Conservation (phyloP, 2,113 vertebrate species). For the Odontesthes bonariensis region DNA sequence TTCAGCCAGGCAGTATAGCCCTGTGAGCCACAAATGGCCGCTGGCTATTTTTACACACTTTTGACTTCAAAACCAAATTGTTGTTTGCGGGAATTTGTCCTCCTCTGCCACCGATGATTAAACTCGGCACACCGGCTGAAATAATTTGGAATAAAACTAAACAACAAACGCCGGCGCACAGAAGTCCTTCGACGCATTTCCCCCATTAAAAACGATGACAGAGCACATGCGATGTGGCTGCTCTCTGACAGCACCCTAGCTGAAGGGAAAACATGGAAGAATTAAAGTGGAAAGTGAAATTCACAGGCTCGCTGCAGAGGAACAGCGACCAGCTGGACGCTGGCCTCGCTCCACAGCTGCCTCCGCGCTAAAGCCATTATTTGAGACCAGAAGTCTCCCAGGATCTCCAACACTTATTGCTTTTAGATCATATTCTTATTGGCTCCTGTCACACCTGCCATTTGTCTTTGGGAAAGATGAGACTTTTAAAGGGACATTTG, state of each 20-base stretch:
- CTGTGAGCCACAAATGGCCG: slow-evolving; percentile 62
- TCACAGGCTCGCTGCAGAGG: slow-evolving; percentile 19
- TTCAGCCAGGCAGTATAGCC: slow-evolving; percentile 57
- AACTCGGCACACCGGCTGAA: slow-evolving; percentile 26
- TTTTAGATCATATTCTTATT: slow-evolving; percentile 89
- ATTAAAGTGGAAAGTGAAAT: slow-evolving; percentile 40
- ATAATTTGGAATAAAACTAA: slow-evolving; percentile 39
- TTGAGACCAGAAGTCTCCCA: slow-evolving; percentile 62
- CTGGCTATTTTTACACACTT: slow-evolving; percentile 68
- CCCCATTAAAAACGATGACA: slow-evolving; percentile 14
- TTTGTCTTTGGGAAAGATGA: slow-evolving; percentile 85
- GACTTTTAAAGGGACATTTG: slow-evolving; percentile 72
- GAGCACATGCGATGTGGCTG: slow-evolving; percentile 33
- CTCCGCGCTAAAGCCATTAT: slow-evolving; percentile 66
- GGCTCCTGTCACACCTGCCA: slow-evolving; percentile 86
- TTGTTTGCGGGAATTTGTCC: slow-evolving; percentile 56
- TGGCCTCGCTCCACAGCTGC: slow-evolving; percentile 69
- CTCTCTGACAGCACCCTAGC: slow-evolving; percentile 36
- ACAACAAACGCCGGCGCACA: slow-evolving; percentile 20
- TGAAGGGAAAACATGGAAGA: slow-evolving; percentile 44
- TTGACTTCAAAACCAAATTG: slow-evolving; percentile 64
- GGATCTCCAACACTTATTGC: slow-evolving; percentile 83
- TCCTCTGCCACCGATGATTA: slow-evolving; percentile 40
- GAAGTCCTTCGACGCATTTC: slow-evolving; percentile 14
- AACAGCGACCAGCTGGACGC: slow-evolving; percentile 56